These are phyloP conservation scores for Cotesia vestalis DNA, from an alignment of 1,140 invertebrate species.

Conservation along the genomic window DNA sequence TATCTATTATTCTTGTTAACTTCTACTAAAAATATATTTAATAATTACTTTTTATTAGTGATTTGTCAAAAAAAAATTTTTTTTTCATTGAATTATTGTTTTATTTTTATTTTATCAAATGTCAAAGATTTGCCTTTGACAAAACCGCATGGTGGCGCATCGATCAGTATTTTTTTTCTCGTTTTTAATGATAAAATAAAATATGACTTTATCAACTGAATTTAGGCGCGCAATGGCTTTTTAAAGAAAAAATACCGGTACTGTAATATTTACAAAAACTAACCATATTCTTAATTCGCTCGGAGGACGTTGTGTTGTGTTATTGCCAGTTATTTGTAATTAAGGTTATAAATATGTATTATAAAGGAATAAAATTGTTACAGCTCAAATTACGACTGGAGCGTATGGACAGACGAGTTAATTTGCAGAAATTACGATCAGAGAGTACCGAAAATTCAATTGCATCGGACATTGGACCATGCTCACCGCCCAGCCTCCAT, in stretches of 20 bases:
- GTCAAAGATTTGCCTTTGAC: no score
- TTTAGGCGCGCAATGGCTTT: background rate
- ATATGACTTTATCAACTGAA: no score
- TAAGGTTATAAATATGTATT: constrained; percentile 23
- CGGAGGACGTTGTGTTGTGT: background rate
- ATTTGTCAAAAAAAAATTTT: no score
- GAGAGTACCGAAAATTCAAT: constrained; percentile 58
- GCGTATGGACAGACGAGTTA: constrained; percentile 67
- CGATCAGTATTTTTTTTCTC: no score
- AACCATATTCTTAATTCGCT: background rate
- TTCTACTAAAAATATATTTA: no score
- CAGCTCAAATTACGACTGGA: constrained; percentile 69
- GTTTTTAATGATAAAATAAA: no score
- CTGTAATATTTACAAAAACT: background rate
- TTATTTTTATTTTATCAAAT: no score
- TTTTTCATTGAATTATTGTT: no score
- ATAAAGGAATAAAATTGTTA: constrained; percentile 48
- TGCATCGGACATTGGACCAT: constrained; percentile 51
- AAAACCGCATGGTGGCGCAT: no score
- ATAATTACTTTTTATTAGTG: no score
- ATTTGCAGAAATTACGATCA: constrained; percentile 59
- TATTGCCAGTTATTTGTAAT: background rate
- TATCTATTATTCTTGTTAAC: no score
- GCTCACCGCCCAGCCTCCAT: constrained; percentile 56
- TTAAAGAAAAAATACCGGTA: background rate